Base-by-base conservation (phyloP, 2,888 invertebrate genomes). In the Emmelina monodactyla region DNA sequence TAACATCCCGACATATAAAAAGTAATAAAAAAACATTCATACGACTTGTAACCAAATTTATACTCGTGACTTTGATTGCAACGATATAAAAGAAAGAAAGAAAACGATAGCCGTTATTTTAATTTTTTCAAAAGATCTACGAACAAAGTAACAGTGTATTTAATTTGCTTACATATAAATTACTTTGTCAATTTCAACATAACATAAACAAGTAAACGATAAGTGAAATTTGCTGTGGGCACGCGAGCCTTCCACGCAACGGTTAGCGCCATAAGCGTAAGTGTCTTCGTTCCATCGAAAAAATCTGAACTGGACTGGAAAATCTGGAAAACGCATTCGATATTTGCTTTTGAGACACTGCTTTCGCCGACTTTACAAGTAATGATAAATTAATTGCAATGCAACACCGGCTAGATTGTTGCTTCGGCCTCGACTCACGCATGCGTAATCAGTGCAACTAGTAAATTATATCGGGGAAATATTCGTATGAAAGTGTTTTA, bases 221-320 rank as follows among this genome's bases (percentile, higher is more conserved):
- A 49, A 70, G 73, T 69, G 67, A 70, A 73, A 71, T 64, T 72
- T 49, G 46, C 59, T 46, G 41, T 35, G 29, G 43, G 43, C 75
- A 73, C 68, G 75, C 73, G 54, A 72, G 46, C 36, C 40, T 45
- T 55, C 59, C 68, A 73, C 69, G 75, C 70, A 62, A 70, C 62
- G 54, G 32, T 59, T 59, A 46, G 45, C 61, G 50, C 57, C 58
- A 62, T 62, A 55, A 65, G 59, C 60, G 59, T 54, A 65, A 65
- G 64, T 62, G 63, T 64, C 57, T 58, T 55, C 52, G 53, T 50
- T 59, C 46, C 45, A 55, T 53, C 48, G 43, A 54, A 61, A 62
- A 62, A 62, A 57, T 44, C 49, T 45, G 47, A 52, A 61, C 55
- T 57, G 51, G 53, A 67, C 58, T 69, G 62, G 67, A 68, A 70